Percentiles rank a stretch among this genome's conserved stretches.
Conservation (phyloP, 1,140 invertebrate genomes). For the Popillia japonica region DNA sequence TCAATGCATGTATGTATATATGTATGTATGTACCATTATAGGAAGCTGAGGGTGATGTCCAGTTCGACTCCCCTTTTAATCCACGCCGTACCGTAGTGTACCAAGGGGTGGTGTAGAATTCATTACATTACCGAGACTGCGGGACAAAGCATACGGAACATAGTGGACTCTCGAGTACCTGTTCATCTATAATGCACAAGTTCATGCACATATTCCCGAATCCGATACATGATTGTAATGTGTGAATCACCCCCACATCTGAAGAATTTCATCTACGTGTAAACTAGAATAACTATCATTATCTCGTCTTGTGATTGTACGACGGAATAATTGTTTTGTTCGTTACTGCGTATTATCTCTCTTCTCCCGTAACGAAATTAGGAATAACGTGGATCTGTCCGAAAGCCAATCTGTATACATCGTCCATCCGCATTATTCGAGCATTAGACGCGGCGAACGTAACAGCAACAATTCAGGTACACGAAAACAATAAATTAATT, state of each 20-base stretch:
- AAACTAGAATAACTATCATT: too few species aligned
- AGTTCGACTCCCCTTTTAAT: neutral
- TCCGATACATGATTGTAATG: slow-evolving; percentile 49
- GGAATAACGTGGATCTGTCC: neutral
- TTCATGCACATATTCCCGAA: slow-evolving; percentile 51
- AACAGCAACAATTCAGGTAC: slow-evolving; percentile 9
- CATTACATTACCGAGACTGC: slow-evolving; percentile 35
- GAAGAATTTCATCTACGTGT: too few species aligned
- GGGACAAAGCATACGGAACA: neutral
- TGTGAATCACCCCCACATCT: slow-evolving; percentile 51
- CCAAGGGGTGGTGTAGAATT: slow-evolving; percentile 5
- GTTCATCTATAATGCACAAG: slow-evolving; percentile 59
- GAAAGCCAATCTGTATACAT: neutral
- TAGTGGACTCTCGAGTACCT: slow-evolving; percentile 52
- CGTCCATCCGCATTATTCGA: slow-evolving; percentile 17
- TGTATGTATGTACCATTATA: too few species aligned
- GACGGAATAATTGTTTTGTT: slow-evolving; percentile 4
- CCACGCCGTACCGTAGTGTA: neutral
- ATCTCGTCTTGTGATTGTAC: too few species aligned
- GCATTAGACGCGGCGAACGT: neutral
- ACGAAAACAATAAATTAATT: slow-evolving; percentile 3
- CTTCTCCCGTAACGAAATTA: neutral
- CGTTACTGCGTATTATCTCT: too few species aligned
- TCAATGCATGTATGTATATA: too few species aligned
- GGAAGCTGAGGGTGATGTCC: neutral